Conservation (phyloP, 2,113 vertebrate genomes). For the Heterotis niloticus region DNA sequence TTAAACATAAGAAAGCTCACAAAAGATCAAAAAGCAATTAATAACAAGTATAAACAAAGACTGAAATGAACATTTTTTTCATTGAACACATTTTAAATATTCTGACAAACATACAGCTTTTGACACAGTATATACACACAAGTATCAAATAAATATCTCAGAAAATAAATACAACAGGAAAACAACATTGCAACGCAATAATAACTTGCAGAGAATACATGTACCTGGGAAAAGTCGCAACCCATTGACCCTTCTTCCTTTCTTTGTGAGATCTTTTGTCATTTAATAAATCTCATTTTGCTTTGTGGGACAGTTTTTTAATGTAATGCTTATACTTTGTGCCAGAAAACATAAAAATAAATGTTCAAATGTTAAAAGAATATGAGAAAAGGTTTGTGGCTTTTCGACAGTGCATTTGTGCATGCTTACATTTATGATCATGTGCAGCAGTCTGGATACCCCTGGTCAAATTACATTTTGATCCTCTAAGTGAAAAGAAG, state of each 20-base stretch:
- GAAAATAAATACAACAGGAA: slow-evolving; percentile 55
- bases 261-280: slow-evolving; percentile 28
- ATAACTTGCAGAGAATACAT: slow-evolving; percentile 63
- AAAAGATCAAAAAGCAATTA: slow-evolving; percentile 11
- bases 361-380: not conserved
- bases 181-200: slow-evolving; percentile 56
- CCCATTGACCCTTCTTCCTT: slow-evolving; percentile 1
- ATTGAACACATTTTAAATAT: slow-evolving; percentile 41
- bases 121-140: slow-evolving; percentile 56
- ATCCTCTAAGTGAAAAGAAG: not conserved
- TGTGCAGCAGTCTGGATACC: not conserved
- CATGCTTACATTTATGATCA: slow-evolving; percentile 19
- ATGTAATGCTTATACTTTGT: not conserved
- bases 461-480: not conserved
- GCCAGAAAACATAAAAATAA: not conserved
- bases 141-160: slow-evolving; percentile 51
- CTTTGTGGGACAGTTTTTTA: not conserved
- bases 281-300: not conserved
- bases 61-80: slow-evolving; percentile 44
- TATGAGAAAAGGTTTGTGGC: not conserved
- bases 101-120: slow-evolving; percentile 40
- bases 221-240: slow-evolving; percentile 39
- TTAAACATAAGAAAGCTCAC: slow-evolving; percentile 49
- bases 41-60: slow-evolving; percentile 29
- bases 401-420: not conserved